A percentile compares a stretch with the other conserved stretches of the same genome.
Evolutionary conservation across 1,140 invertebrate species (phyloP).

Genomic region (Reticulitermes speratus): DNA sequence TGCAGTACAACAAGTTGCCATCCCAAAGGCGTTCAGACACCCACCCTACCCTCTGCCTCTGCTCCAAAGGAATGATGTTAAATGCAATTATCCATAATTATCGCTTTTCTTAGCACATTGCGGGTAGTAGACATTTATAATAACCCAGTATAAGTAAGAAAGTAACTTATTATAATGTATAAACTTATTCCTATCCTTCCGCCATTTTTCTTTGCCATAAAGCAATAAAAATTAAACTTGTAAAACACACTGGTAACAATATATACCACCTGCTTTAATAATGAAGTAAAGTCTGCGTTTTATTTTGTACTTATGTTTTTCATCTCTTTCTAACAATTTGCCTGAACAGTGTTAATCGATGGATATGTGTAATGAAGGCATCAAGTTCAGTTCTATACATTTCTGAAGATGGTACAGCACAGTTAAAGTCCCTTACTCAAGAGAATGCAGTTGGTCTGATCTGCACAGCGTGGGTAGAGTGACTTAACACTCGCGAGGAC

Average conservation of each 20-base stretch:
- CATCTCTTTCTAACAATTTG: too few species aligned
- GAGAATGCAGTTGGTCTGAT: too few species aligned
- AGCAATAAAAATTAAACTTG: not conserved
- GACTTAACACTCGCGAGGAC: too few species aligned
- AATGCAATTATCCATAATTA: not conserved
- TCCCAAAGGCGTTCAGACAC: not conserved
- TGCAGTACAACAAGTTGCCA: not conserved
- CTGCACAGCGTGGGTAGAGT: too few species aligned
- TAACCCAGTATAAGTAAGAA: not conserved
- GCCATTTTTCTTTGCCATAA: not conserved
- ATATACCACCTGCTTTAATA: too few species aligned
- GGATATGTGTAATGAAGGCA: too few species aligned
- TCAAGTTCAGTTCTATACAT: too few species aligned
- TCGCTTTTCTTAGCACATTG: not conserved
- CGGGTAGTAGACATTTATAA: not conserved
- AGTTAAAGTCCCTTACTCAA: too few species aligned
- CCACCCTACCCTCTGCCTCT: not conserved
- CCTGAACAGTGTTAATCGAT: too few species aligned
- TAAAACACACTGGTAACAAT: not conserved
- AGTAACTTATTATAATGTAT: not conserved
- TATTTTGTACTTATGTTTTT: too few species aligned
- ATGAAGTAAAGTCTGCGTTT: too few species aligned
- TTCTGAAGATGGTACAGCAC: too few species aligned
- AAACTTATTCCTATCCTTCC: not conserved
- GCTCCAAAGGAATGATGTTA: not conserved